These are phyloP conservation scores for Acanthiza pusilla DNA, from an alignment of 2,797 vertebrate species.

Conservation along the genomic window DNA sequence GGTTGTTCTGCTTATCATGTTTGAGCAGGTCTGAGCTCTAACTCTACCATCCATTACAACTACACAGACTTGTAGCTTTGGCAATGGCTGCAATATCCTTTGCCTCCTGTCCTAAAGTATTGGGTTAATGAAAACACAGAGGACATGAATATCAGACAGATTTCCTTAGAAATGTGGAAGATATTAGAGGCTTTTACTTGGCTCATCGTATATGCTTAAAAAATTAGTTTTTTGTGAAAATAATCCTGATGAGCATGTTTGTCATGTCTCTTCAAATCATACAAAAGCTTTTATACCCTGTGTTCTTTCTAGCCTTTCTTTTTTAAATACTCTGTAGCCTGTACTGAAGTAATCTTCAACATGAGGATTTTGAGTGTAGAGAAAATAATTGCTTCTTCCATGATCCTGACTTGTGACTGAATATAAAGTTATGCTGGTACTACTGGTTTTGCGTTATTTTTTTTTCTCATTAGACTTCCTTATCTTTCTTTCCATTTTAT, in stretches of 20 bases:
- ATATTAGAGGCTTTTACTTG: neutral
- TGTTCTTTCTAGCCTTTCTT: constrained; percentile 15
- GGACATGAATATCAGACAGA: neutral
- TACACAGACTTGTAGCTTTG: neutral
- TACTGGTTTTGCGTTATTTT: neutral
- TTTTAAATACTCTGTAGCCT: constrained; percentile 4
- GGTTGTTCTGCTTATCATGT: neutral
- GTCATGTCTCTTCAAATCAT: constrained; percentile 15
- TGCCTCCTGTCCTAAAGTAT: neutral
- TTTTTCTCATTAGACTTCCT: neutral
- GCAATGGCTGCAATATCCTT: neutral
- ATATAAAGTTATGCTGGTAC: neutral
- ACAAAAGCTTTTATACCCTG: constrained; percentile 1
- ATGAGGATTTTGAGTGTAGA: constrained; percentile 15
- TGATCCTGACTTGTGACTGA: constrained; percentile 26
- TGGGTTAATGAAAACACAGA: neutral
- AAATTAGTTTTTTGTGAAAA: neutral
- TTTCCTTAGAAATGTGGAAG: neutral
- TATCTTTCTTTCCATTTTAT: neutral
- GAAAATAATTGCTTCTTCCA: constrained; percentile 55
- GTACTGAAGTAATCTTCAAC: constrained; percentile 23
- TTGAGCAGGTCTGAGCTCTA: neutral
- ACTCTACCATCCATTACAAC: neutral
- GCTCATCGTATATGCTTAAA: neutral
- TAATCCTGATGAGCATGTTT: constrained; percentile 30